These are phyloP conservation scores for Cricetomys ansorgei DNA, from an alignment of 2,113 vertebrate species.

Conservation along the genomic window DNA sequence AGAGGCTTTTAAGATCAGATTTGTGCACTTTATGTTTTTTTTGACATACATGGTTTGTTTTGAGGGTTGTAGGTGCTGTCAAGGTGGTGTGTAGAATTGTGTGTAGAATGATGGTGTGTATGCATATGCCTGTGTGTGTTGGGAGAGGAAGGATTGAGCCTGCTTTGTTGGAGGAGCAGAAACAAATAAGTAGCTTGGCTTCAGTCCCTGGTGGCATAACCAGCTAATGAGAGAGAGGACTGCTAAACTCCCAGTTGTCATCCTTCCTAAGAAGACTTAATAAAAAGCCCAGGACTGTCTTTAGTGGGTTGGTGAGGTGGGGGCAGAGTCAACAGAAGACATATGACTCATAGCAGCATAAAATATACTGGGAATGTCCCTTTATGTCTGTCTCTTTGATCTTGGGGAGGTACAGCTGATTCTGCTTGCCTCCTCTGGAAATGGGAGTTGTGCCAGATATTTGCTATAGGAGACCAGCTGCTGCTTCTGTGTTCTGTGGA, in stretches of 20 bases:
- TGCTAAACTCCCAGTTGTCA: slow-evolving; percentile 72
- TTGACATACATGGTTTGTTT: background rate
- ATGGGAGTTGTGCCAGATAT: slow-evolving; percentile 71
- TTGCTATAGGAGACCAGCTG: slow-evolving; percentile 69
- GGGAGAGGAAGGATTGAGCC: background rate
- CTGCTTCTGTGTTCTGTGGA: slow-evolving; percentile 3
- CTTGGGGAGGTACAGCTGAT: slow-evolving; percentile 46
- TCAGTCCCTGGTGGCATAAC: slow-evolving; percentile 45
- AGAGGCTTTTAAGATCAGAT: background rate
- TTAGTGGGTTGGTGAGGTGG: slow-evolving; percentile 62
- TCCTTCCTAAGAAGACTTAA: slow-evolving; percentile 74
- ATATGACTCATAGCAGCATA: slow-evolving; percentile 52
- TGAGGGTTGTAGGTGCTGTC: background rate
- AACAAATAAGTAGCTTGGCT: slow-evolving; percentile 48
- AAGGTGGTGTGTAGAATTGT: background rate
- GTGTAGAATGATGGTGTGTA: background rate
- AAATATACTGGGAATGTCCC: slow-evolving; percentile 42
- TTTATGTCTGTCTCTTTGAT: slow-evolving; percentile 37
- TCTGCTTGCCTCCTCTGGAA: slow-evolving; percentile 28
- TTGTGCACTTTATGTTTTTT: slow-evolving; percentile 15
- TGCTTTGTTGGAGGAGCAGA: slow-evolving; percentile 22
- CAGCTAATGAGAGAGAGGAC: slow-evolving; percentile 70
- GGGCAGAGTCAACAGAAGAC: slow-evolving; percentile 66
- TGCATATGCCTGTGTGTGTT: background rate
- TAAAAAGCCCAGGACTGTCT: slow-evolving; percentile 66